These are phyloP conservation scores for Terebella lapidaria DNA, from an alignment of 2,888 invertebrate species.

Conservation along the genomic window DNA sequence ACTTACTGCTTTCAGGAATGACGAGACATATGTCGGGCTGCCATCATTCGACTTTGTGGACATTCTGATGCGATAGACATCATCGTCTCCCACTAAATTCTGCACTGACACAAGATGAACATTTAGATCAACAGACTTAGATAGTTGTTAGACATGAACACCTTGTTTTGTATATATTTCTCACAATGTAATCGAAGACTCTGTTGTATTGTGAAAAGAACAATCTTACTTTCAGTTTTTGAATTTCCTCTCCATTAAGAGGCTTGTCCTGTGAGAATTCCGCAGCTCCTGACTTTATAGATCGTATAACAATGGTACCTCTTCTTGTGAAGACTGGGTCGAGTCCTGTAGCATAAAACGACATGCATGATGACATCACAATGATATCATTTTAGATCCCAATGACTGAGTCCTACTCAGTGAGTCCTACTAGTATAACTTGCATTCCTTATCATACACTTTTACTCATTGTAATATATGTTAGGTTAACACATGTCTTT, in stretches of 20 bases:
- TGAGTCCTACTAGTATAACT: too few species aligned
- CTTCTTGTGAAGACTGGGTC: background rate
- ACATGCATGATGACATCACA: background rate
- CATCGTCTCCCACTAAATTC: constrained; percentile 55
- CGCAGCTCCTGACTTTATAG: background rate
- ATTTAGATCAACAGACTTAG: background rate
- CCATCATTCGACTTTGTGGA: constrained; percentile 58
- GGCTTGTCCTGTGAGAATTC: background rate
- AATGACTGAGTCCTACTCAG: too few species aligned
- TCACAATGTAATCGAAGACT: too few species aligned
- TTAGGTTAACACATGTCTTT: too few species aligned
- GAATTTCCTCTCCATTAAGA: background rate
- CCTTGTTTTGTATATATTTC: too few species aligned
- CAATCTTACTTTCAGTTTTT: background rate
- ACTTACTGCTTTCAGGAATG: constrained; percentile 74
- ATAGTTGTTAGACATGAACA: too few species aligned
- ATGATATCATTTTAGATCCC: background rate
- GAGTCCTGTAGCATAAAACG: background rate
- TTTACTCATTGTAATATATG: too few species aligned
- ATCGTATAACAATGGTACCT: background rate
- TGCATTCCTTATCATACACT: too few species aligned
- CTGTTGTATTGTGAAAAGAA: too few species aligned
- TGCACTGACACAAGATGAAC: too few species aligned
- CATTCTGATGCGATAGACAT: constrained; percentile 71
- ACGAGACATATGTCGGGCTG: constrained; percentile 60